Conservation (phyloP, 64 coral and sea anemone species). For the Trachythela sp. region DNA sequence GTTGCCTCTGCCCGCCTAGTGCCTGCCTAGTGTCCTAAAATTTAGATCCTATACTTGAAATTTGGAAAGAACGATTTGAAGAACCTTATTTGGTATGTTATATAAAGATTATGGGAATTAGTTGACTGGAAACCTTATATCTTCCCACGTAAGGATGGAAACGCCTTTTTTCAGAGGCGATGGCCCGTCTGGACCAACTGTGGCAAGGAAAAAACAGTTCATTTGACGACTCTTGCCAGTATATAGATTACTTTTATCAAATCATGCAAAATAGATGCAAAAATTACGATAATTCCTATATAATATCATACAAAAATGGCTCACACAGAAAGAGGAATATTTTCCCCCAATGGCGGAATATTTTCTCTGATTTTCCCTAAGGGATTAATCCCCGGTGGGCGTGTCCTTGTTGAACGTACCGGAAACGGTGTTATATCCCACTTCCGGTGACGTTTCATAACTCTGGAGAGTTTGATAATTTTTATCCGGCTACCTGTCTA, state of each 20-base stretch:
- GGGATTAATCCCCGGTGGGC: neutral
- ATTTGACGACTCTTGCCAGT: too few species aligned
- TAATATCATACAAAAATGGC: too few species aligned
- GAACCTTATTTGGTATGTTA: neutral
- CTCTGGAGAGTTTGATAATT: neutral
- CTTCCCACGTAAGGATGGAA: neutral
- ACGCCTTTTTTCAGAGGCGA: neutral
- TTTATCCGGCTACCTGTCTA: neutral
- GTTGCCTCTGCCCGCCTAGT: too few species aligned
- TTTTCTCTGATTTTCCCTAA: too few species aligned
- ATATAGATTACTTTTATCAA: too few species aligned
- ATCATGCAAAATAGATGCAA: too few species aligned
- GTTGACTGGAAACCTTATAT: neutral
- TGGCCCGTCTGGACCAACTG: too few species aligned
- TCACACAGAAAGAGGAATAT: too few species aligned
- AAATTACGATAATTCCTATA: too few species aligned
- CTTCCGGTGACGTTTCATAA: neutral
- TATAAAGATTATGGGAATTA: neutral
- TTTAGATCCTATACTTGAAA: too few species aligned
- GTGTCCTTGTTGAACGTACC: neutral
- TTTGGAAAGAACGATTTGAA: neutral
- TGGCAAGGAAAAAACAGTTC: too few species aligned
- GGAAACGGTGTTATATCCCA: neutral
- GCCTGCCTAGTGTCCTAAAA: too few species aligned
- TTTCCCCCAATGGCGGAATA: neutral